These are phyloP conservation scores for Heterodera filipjevi DNA, from an alignment of 2,888 invertebrate genomes.

Conservation along the genomic window DNA sequence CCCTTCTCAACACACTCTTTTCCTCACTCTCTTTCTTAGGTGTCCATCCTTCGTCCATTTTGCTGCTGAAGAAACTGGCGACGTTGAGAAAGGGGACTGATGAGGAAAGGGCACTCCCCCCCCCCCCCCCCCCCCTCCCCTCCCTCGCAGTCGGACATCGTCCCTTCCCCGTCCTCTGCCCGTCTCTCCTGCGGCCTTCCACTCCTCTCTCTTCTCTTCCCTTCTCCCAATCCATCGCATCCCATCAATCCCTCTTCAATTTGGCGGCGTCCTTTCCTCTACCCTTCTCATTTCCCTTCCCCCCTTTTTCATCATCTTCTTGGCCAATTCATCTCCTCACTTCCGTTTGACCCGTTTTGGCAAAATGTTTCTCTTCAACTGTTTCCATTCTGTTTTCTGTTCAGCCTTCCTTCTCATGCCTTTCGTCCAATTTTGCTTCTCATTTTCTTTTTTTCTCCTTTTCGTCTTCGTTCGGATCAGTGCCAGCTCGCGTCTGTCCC, in stretches of 20 bases:
- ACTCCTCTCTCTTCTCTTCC: not conserved
- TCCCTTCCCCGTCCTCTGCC: not conserved
- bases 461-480: not conserved
- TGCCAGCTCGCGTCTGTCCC: not conserved
- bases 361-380: not conserved
- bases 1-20: not conserved
- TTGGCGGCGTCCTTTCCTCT: constrained; percentile 8
- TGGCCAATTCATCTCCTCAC: not conserved
- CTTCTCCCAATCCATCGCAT: not conserved
- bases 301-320: not conserved
- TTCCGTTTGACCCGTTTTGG: not conserved
- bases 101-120: not conserved
- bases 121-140: not conserved
- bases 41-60: constrained; percentile 6
- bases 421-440: constrained; percentile 7
- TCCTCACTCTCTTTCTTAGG: not conserved
- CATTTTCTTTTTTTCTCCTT: not conserved
- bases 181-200: not conserved
- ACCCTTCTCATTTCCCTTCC: not conserved
- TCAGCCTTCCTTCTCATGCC: not conserved
- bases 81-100: not conserved
- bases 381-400: constrained; percentile 1
- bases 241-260: constrained; percentile 11
- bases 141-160: not conserved
- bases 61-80: not conserved